Evolutionary conservation across 2,888 invertebrate species (phyloP).

Genomic region (Polyommatus icarus): DNA sequence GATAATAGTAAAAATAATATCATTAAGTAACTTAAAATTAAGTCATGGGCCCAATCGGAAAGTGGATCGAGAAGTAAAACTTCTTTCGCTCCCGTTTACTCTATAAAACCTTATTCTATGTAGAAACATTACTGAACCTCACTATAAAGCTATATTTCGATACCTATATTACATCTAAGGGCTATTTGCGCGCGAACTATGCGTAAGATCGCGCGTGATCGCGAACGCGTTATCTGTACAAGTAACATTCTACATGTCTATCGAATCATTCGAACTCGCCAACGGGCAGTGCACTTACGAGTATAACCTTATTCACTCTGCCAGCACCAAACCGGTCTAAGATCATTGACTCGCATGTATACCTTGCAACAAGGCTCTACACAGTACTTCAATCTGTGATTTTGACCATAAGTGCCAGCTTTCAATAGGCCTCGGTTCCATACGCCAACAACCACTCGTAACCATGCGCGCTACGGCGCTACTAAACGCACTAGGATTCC

Average conservation of each 20-base stretch:
- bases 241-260: background rate
- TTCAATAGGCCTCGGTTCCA: constrained; percentile 11
- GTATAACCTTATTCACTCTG: constrained; percentile 1
- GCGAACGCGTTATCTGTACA: constrained; percentile 27
- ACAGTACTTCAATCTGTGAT: background rate
- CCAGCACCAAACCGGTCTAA: background rate
- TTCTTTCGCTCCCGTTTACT: constrained; percentile 39
- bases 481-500: constrained; percentile 42
- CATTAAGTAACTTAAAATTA: constrained; percentile 70
- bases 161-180: constrained; percentile 59
- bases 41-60: constrained; percentile 74
- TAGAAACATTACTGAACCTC: constrained; percentile 66
- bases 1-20: constrained; percentile 46
- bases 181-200: constrained; percentile 43
- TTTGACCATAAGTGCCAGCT: background rate
- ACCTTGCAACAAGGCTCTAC: background rate
- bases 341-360: background rate
- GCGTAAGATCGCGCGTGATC: constrained; percentile 23
- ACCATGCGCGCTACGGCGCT: constrained; percentile 34
- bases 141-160: constrained; percentile 74
- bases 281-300: constrained; percentile 34
- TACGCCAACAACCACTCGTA: background rate
- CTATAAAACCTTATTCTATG: constrained; percentile 72
- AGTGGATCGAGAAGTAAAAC: constrained; percentile 14
- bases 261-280: constrained; percentile 14